Conservation (phyloP, 1,140 invertebrate species). For the Drosophila albomicans region DNA sequence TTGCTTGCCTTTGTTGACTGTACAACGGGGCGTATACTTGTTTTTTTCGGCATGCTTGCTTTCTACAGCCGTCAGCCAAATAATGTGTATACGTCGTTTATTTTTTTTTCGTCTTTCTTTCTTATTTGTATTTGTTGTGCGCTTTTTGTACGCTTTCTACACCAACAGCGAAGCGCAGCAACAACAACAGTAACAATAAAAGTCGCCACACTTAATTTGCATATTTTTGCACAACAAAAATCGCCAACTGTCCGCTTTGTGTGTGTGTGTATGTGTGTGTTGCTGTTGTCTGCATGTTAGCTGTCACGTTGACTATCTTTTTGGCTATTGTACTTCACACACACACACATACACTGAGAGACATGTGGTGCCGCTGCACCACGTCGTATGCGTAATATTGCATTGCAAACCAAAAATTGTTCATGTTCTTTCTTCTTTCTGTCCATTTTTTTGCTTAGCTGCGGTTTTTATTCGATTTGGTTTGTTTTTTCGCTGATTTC, state of each 20-base stretch:
- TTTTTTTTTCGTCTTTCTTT: constrained; percentile 20
- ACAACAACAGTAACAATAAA: constrained; percentile 43
- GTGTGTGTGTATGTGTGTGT: constrained; percentile 21
- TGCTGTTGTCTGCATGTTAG: constrained; percentile 49
- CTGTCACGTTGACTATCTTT: constrained; percentile 77
- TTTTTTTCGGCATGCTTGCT: constrained; percentile 70
- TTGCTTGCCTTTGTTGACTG: constrained; percentile 58
- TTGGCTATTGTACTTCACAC: constrained; percentile 55
- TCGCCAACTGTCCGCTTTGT: constrained; percentile 34
- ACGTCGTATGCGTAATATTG: constrained; percentile 81
- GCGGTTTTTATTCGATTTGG: constrained; percentile 31
- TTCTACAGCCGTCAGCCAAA: constrained; percentile 67
- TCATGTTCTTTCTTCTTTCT: constrained; percentile 26
- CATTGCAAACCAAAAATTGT: constrained; percentile 55
- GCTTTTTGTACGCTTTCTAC: constrained; percentile 77
- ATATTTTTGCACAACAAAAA: constrained; percentile 75
- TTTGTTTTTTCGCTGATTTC: constrained; percentile 33
- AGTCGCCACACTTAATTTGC: constrained; percentile 81
- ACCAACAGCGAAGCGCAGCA: constrained; percentile 27
- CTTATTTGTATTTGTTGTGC: constrained; percentile 50
- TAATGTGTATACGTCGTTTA: constrained; percentile 62
- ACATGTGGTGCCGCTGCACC: constrained; percentile 43
- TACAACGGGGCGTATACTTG: constrained; percentile 78
- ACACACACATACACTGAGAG: constrained; percentile 40
- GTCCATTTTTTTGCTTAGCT: constrained; percentile 44